phyloP scores from a whole-genome alignment of 1,140 invertebrate species.

The Trichomalopsis sarcophagae region DNA sequence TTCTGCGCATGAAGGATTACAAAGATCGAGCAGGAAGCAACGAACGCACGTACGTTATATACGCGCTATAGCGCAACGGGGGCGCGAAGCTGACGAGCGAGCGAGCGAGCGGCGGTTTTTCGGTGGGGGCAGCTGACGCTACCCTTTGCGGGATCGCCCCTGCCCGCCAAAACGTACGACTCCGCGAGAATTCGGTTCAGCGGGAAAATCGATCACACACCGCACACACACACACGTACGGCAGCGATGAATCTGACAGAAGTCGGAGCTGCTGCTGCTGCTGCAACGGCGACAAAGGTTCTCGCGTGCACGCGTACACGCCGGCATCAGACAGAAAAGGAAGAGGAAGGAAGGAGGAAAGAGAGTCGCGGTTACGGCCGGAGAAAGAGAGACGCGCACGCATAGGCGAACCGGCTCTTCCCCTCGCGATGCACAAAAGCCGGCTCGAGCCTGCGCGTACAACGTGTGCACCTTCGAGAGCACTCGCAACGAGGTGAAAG shows the following conservation, averaged over 20 bases:
- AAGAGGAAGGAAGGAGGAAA: not conserved
- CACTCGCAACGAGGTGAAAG: conserved; percentile 12
- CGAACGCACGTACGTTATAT: not conserved
- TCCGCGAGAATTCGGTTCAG: not conserved
- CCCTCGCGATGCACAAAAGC: not conserved
- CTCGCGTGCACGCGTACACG: not conserved
- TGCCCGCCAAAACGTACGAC: not conserved
- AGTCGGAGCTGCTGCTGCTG: not conserved
- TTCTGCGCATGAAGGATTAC: conserved; percentile 20
- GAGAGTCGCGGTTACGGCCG: not conserved
- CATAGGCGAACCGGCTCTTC: not conserved
- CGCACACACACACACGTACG: not conserved
- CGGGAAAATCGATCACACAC: not conserved
- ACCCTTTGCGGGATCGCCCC: not conserved
- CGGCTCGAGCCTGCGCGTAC: not conserved
- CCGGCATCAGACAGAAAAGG: not conserved
- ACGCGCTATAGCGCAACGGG: not conserved
- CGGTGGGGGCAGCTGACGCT: not conserved
- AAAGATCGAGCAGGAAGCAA: conserved; percentile 6
- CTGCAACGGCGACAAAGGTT: not conserved
- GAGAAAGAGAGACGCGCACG: not conserved
- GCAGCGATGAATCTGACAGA: not conserved
- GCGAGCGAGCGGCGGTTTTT: not conserved
- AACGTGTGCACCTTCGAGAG: conserved; percentile 4
- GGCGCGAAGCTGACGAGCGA: conserved; percentile 7